Evolutionary conservation across 2,797 vertebrate species (phyloP), one percentile per base, ranked within the genome.

Genomic region (Premnoplex brunnescens): DNA sequence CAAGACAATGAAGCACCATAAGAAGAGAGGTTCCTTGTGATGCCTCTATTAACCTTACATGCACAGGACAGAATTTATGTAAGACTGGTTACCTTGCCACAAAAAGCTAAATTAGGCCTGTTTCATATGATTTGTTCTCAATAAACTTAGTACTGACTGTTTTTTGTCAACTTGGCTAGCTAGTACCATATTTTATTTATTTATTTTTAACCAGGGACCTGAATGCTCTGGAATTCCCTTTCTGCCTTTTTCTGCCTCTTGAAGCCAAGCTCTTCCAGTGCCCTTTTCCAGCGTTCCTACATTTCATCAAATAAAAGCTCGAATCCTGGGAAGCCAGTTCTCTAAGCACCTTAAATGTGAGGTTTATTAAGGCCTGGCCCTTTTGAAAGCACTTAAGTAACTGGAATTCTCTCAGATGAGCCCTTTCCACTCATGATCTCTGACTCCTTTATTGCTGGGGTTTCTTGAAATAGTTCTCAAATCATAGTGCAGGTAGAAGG

Each of bases 11-110:
- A 66, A 82, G 55, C 24, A 26, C 28, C 41, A 2, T 3, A 26
- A 85, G 44, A 74, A 37, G 8, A 58, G 43, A 7, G 7, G 44
- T 81, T 69, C 62, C 73, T 56, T 66, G 28, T 12, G 13, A 48
- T 58, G 60, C 6, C 27, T 3, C 20, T 55, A 19, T 12, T 55
- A 16, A 52, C 2, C 4, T 1, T 1, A 21, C 5, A 1, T 2
- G 5, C 20, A 56, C 0, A 0, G 20, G 46, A 82, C 17, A 72
- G 64, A 23, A 51, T 16, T 51, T 27, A 26, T 3, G 39, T 3
- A 23, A 36, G 32, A 26, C 27, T 21, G 23, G 28, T 71, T 73
- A 49, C 26, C 16, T 66, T 51, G 43, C 20, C 51, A 48, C 30
- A 59, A 39, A 78, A 74, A 52, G 30, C 54, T 56, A 14, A 10